Base-by-base conservation (phyloP, 2,113 vertebrate species). In the Chloropsis cyanopogon region DNA sequence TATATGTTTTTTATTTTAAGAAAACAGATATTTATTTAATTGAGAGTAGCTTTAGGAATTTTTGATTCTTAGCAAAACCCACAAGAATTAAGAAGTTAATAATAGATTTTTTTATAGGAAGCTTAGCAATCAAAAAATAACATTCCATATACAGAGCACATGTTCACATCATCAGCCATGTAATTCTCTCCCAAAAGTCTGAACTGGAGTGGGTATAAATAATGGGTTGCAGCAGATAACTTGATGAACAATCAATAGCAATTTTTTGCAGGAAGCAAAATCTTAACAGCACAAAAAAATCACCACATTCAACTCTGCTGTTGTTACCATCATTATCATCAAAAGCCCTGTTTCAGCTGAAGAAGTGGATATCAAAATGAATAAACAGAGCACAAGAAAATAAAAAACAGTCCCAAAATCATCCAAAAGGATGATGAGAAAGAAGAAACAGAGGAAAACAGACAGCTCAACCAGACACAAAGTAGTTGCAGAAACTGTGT, bases 201-300 rank as follows among this genome's bases (percentile, higher is more conserved):
- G 39, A 78, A 64, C 52, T 76, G 86, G 70, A 90, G 80, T 63
- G 61, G 63, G 68, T 60, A 86, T 69, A 83, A 95, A 93, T 95
- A 84, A 94, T 65, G 65, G 77, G 82, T 92, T 90, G 61, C 70
- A 86, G 91, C 65, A 93, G 82, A 88, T 60, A 88, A 57, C 86
- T 76, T 96, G 76, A 89, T 90, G 97, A 97, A 78, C 91, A 95
- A 92, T 97, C 96, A 95, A 96, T 90, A 91, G 80, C 64, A 91
- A 39, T 78, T 88, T 97, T 93, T 96, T 91, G 25, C 82, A 91
- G 82, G 88, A 90, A 90, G 33, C 15, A 52, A 49, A 82, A 57
- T 79, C 42, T 85, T 79, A 76, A 87, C 49, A 86, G 49, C 44
- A 64, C 31, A 25, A 71, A 86, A 57, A 84, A 49, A 7, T 69